Base-by-base conservation (phyloP, 2,888 invertebrate genomes). In the Hipparchia sbordonii region DNA sequence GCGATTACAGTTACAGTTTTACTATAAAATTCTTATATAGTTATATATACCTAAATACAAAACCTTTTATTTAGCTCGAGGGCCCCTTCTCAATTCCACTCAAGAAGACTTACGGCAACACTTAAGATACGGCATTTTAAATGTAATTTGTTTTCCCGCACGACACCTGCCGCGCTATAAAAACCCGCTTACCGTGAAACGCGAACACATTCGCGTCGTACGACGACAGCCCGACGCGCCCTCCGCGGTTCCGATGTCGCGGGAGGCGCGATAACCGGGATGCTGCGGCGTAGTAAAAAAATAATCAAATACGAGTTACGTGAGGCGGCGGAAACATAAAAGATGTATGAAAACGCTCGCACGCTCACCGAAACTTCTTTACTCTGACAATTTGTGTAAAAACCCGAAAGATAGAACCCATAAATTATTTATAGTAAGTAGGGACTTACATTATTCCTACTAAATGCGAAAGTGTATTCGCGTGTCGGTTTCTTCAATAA, bases 81-180 rank as follows among this genome's bases (percentile, higher is more conserved):
- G 13, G 5, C 2, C n/a, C 13, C 6, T 56, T 13, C 13, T 56
- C 56, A 7, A 8, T 13, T 7, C 23, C 59, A 39, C 33, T 60
- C 39, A 10, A 60, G 39, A 60, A 60, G 51, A 63, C 51, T 63
- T 48, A 63, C 23, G 51, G 51, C 23, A 62, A 65, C 52, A n/a
- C n/a, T 39, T 23, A 13, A 39, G 66, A 54, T 54, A 56, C n/a
- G 54, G 56, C 66, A 66, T 66, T 67, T 54, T 45, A 56, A 67
- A 67, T 67, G 66, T 39, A 67, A 67, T 67, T 67, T 45, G 54
- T 56, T 66, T 52, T 66, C 52, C 33, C 12, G 3, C 66, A 45
- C 66, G 66, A 67, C 54, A n/a, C 54, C 48, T 8, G 10, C 39
- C 33, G 54, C 45, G 66, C 56, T 13, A 67, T 67, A 56, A 56